phyloP scores from a whole-genome alignment of 2,797 vertebrate species.

The Sebastiscus tertius region DNA sequence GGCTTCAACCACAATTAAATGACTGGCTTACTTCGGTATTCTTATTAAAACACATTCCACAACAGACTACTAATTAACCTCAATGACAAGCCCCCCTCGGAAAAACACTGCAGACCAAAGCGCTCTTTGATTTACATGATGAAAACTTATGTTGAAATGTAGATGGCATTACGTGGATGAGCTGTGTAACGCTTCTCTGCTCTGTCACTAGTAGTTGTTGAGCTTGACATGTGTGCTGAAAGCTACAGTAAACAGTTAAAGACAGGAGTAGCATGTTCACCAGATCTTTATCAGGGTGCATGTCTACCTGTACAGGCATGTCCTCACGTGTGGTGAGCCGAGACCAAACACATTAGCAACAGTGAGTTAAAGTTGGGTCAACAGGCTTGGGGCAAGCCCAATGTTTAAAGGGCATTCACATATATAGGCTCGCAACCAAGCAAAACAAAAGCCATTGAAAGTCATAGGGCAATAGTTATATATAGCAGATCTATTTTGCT shows the following conservation, averaged over 20 bases:
- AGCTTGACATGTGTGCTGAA: neutral
- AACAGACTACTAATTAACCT: conserved; percentile 64
- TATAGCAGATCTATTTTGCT: conserved; percentile 44
- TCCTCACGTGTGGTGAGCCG: conserved; percentile 15
- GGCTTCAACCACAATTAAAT: conserved; percentile 63
- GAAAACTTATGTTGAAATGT: conserved; percentile 20
- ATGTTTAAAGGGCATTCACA: conserved; percentile 55
- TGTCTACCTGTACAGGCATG: conserved; percentile 27
- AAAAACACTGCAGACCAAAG: conserved; percentile 3
- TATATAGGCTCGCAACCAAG: neutral
- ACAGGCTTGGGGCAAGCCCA: conserved; percentile 33
- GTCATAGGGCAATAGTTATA: conserved; percentile 37
- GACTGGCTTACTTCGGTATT: conserved; percentile 60
- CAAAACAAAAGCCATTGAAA: conserved; percentile 72
- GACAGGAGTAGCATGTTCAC: neutral
- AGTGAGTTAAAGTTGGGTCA: conserved; percentile 37
- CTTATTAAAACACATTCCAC: conserved; percentile 72
- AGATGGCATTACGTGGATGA: neutral
- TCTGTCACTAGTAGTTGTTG: neutral
- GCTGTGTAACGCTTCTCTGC: neutral
- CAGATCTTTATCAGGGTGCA: conserved; percentile 38
- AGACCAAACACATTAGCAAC: conserved; percentile 34
- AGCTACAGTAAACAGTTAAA: neutral
- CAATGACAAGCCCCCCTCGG: conserved; percentile 25
- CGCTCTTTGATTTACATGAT: conserved; percentile 35